These are phyloP conservation scores for Conops quadrifasciatus DNA, from an alignment of 2,888 invertebrate species.

Conservation along the genomic window DNA sequence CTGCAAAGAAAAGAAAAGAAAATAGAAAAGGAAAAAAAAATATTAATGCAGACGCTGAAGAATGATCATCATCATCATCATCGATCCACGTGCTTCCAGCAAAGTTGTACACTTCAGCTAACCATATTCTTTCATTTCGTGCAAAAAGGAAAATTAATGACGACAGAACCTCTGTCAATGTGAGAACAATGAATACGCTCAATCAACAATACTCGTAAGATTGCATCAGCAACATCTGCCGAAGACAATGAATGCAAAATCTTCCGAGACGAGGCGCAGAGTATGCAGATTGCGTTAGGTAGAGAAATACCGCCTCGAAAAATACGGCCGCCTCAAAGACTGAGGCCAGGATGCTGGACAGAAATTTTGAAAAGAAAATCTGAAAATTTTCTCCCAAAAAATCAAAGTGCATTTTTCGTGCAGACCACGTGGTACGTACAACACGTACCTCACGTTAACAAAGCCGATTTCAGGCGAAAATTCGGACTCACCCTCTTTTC, in stretches of 20 bases:
- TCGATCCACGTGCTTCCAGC: constrained; percentile 17
- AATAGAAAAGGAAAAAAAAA: too few relatives aligned
- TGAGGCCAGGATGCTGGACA: too few relatives aligned
- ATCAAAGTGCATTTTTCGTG: neutral
- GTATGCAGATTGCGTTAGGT: constrained; percentile 29
- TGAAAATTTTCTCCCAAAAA: constrained; percentile 8
- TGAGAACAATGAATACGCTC: constrained; percentile 2
- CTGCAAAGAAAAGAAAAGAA: too few relatives aligned
- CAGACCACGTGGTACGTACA: neutral
- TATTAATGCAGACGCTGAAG: too few relatives aligned
- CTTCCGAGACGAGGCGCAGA: neutral
- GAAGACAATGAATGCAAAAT: neutral
- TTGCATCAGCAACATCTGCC: constrained; percentile 25
- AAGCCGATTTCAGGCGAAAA: constrained; percentile 24
- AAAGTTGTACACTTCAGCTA: neutral
- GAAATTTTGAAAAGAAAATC: neutral
- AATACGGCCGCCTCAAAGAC: too few relatives aligned
- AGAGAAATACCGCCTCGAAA: constrained; percentile 9
- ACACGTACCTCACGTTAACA: neutral
- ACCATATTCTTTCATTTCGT: too few relatives aligned
- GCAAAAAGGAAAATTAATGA: constrained; percentile 26
- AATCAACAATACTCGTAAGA: constrained; percentile 4
- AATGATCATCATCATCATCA: too few relatives aligned
- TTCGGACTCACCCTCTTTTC: constrained; percentile 28
- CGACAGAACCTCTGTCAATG: constrained; percentile 29